phyloP scores from a whole-genome alignment of 2,113 vertebrate species.

The Aegithalos caudatus region DNA sequence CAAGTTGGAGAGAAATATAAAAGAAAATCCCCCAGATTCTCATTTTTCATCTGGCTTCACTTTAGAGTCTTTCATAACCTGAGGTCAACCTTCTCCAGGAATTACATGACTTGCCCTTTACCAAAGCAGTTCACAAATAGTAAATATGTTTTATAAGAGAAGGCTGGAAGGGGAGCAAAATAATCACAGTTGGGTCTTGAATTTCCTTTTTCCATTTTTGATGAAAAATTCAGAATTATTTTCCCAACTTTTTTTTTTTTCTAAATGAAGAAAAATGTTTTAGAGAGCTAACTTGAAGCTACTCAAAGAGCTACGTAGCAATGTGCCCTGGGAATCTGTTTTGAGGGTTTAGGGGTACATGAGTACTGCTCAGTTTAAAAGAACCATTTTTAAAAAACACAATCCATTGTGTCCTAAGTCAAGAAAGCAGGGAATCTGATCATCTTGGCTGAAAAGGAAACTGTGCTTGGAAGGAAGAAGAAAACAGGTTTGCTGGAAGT shows the following conservation, averaged over 20 bases:
- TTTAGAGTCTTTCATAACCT: constrained; percentile 20
- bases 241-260: background rate
- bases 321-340: background rate
- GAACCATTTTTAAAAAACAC: background rate
- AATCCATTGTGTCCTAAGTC: background rate
- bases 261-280: background rate
- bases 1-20: background rate
- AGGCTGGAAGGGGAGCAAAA: background rate
- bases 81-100: constrained; percentile 4
- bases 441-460: background rate
- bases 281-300: background rate
- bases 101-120: background rate
- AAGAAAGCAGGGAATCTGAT: background rate
- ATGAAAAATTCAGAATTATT: background rate
- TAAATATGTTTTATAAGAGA: constrained; percentile 30
- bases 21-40: background rate
- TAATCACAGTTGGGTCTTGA: background rate
- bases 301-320: background rate
- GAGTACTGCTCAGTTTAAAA: background rate
- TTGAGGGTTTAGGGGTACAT: background rate
- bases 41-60: constrained; percentile 3
- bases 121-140: background rate
- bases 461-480: background rate
- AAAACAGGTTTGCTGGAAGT: background rate
- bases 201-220: background rate